Base-by-base conservation (phyloP, 2,888 invertebrate genomes). In the Himalopsyche tibetana region DNA sequence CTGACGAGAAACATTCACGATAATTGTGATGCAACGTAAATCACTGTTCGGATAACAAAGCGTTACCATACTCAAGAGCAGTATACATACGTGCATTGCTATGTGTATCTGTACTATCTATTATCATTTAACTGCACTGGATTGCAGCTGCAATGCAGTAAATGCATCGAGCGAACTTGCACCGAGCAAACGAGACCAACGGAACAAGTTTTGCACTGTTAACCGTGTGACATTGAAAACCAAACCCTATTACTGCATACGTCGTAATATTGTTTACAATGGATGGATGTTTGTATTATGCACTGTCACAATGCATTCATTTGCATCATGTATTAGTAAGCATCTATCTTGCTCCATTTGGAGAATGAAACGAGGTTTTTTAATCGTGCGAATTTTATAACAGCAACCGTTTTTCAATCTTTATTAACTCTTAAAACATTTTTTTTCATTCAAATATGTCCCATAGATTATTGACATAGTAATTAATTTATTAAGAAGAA, bases 141-240 rank as follows among this genome's bases (percentile, higher is more conserved):
- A 28, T 69, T 51, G 74, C 74, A 83, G 51, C 83, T 83, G 83
- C 83, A 83, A 69, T 83, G 83, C 83, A 38, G 83, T 36, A 63
- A 63, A 63, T 63, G 63, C 63, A 63, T 63, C 63, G 28, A 63
- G 63, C 63, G 63, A 63, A 63, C 63, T 63, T 63, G 63, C 63
- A 63, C 51, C 12, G 51, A 51, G 51, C 3, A 51, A 51, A 63
- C 63, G 28, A 63, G 63, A 63, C 28, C 63, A 28, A 63, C 19
- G 28, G 28, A 63, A 63, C 63, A 28, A 63, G 63, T 63, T 63
- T 63, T 63, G 63, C 28, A 28, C 63, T 63, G 28, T 19, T 63
- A 63, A 63, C 63, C 63, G 63, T 63, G 63, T 63, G 63, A 63
- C 63, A 63, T 63, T 63, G 63, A 63, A 63, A 63, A 63, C 19